phyloP scores from a whole-genome alignment of 1,140 invertebrate species.

The Orius laevigatus region DNA sequence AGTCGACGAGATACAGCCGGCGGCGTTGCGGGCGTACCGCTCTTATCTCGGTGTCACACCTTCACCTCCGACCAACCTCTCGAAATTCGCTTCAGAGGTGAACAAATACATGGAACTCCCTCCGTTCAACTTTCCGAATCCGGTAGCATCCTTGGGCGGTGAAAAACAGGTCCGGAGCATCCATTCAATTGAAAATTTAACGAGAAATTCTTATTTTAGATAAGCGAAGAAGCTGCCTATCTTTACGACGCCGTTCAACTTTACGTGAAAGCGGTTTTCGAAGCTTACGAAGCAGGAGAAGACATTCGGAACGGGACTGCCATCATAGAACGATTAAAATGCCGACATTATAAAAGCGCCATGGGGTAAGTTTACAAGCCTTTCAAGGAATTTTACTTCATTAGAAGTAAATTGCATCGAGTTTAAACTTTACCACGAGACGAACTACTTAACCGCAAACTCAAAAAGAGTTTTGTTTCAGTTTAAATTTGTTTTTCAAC shows the following conservation, averaged over 20 bases:
- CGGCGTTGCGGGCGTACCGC: constrained; percentile 41
- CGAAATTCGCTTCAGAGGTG: constrained; percentile 57
- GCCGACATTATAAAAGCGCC: constrained; percentile 60
- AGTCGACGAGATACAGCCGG: constrained; percentile 37
- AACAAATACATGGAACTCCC: constrained; percentile 60
- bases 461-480: no score
- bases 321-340: constrained; percentile 51
- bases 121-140: constrained; percentile 75
- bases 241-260: constrained; percentile 80
- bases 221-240: constrained; percentile 73
- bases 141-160: constrained; percentile 47
- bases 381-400: no score
- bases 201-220: constrained; percentile 32
- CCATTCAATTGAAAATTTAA: background rate
- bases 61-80: constrained; percentile 43
- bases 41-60: constrained; percentile 59
- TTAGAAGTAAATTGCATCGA: no score
- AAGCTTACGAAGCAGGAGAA: constrained; percentile 43
- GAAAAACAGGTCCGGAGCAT: constrained; percentile 45
- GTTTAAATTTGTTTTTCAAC: no score
- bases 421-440: no score
- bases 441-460: no score
- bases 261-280: constrained; percentile 57
- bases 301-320: constrained; percentile 52
- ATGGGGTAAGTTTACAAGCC: constrained; percentile 50